Conservation (phyloP, 1,140 invertebrate genomes). For the Drosophila bocqueti region DNA sequence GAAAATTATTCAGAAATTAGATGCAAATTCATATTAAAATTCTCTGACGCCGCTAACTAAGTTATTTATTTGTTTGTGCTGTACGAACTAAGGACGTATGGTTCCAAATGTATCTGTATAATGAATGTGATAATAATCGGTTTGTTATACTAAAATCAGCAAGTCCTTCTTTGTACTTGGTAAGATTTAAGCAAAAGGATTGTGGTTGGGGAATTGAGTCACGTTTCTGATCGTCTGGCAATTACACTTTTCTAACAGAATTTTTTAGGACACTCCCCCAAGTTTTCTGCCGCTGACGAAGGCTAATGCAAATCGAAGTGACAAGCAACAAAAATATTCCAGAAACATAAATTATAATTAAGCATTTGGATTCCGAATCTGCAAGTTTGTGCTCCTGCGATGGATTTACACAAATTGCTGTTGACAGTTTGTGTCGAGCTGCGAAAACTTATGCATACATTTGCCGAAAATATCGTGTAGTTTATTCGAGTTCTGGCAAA, state of each 20-base stretch:
- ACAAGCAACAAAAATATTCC: conserved; percentile 11
- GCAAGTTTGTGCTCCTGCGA: background rate
- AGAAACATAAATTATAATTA: conserved; percentile 58
- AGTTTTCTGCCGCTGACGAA: conserved; percentile 16
- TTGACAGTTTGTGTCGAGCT: conserved; percentile 52
- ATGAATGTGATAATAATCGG: background rate
- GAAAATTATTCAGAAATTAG: background rate
- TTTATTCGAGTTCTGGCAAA: conserved; percentile 20
- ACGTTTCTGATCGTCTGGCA: conserved; percentile 40
- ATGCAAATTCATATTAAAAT: too few relatives aligned
- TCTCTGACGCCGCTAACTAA: background rate
- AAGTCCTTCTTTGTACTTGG: too few relatives aligned
- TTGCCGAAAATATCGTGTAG: conserved; percentile 14
- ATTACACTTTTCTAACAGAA: conserved; percentile 54
- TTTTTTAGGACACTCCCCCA: conserved; percentile 13
- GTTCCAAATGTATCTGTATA: too few relatives aligned
- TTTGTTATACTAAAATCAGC: background rate
- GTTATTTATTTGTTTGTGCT: too few relatives aligned
- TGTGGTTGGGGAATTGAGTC: conserved; percentile 21
- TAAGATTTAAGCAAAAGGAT: conserved; percentile 23
- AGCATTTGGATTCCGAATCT: conserved; percentile 1
- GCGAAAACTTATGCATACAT: conserved; percentile 36
- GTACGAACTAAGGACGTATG: too few relatives aligned
- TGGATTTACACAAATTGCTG: conserved; percentile 52
- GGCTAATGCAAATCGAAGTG: conserved; percentile 30